These are phyloP conservation scores for Ciconia stormi DNA, from an alignment of 2,113 vertebrate genomes.

Conservation along the genomic window DNA sequence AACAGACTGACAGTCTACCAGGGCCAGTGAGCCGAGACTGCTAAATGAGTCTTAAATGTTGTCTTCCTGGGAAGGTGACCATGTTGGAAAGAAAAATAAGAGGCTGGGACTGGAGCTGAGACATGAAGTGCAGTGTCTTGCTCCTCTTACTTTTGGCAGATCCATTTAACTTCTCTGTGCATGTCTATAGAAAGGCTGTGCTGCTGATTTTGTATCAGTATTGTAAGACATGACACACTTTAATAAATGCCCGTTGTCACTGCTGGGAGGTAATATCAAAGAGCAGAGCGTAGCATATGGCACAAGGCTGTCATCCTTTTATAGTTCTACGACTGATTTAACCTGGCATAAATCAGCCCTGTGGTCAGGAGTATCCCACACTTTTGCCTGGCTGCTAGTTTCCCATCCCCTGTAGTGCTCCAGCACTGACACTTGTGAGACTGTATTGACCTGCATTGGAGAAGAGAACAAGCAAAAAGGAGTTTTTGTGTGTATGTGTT, in stretches of 20 bases:
- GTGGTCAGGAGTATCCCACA: background rate
- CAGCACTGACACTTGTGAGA: background rate
- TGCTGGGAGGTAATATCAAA: background rate
- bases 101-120: background rate
- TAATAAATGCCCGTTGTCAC: background rate
- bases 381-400: background rate
- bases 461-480: background rate
- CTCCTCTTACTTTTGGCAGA: background rate
- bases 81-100: background rate
- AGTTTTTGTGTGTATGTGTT: background rate
- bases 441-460: background rate
- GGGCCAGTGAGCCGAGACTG: background rate
- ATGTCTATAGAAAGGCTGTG: background rate
- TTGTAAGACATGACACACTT: background rate
- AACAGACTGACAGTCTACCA: background rate
- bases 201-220: background rate
- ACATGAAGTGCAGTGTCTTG: background rate
- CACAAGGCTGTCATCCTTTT: background rate
- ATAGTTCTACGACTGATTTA: background rate
- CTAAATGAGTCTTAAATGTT: background rate
- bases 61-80: background rate
- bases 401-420: background rate
- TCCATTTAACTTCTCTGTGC: background rate
- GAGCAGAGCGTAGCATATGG: background rate
- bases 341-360: background rate